Percentiles rank a stretch among this genome's conserved stretches.
phyloP scores from a whole-genome alignment of 2,888 invertebrate species.

The Lasioglossum oenotherae region DNA sequence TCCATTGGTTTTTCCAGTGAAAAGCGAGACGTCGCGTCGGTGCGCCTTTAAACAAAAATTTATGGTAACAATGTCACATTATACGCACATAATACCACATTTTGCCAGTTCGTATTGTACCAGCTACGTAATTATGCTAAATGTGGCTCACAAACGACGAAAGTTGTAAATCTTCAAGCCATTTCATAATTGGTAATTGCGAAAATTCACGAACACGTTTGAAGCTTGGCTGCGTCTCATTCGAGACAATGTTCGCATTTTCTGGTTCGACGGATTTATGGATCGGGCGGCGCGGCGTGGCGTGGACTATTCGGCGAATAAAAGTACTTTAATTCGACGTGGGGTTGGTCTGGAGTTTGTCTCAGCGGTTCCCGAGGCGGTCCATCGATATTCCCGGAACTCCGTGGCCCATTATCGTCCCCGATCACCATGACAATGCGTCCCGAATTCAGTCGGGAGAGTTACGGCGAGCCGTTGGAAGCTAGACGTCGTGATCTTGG shows the following conservation, averaged over 20 bases:
- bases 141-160: not conserved
- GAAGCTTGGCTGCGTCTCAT: not conserved
- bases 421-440: slow-evolving; percentile 67
- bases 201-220: not conserved
- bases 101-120: not conserved
- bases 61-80: not conserved
- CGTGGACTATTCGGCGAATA: not conserved
- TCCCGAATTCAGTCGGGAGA: slow-evolving; percentile 55
- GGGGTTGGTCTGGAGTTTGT: not conserved
- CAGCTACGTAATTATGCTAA: not conserved
- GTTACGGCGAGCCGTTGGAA: slow-evolving; percentile 43
- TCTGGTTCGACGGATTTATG: not conserved
- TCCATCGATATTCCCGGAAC: slow-evolving; percentile 5
- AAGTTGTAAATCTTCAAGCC: not conserved
- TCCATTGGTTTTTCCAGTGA: not conserved
- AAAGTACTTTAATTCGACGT: not conserved
- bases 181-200: not conserved
- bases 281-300: not conserved
- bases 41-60: not conserved
- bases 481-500: slow-evolving; percentile 31
- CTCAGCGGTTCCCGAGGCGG: not conserved
- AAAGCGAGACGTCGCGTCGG: not conserved
- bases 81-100: not conserved
- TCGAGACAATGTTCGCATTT: not conserved
- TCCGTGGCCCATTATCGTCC: slow-evolving; percentile 45